Evolutionary conservation across 2,113 vertebrate genomes (phyloP).

Genomic region (Camelus dromedarius): DNA sequence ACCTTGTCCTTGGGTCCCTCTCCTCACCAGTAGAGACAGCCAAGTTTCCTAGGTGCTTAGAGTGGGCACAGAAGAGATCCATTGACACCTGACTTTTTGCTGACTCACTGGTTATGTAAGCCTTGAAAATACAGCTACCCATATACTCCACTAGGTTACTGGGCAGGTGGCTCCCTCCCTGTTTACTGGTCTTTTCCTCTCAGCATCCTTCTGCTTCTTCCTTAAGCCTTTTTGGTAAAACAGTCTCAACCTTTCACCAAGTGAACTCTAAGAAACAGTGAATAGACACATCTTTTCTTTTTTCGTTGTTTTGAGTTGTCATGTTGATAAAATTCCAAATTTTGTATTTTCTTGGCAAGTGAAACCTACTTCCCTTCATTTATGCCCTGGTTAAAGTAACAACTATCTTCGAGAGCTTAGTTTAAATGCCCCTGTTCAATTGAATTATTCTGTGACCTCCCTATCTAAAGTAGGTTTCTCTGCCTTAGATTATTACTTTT

Average conservation of each 20-base stretch:
- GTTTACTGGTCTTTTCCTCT: neutral
- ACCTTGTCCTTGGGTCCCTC: conserved; percentile 27
- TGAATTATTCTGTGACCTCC: neutral
- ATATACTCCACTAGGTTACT: neutral
- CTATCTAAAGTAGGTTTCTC: neutral
- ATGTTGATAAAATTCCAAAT: conserved; percentile 35
- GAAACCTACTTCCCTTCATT: conserved; percentile 22
- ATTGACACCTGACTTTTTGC: conserved; percentile 72
- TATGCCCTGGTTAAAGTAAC: conserved; percentile 14
- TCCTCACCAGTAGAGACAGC: neutral
- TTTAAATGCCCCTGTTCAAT: neutral
- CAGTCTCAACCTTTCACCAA: neutral
- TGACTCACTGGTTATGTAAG: conserved; percentile 82
- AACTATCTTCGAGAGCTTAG: neutral
- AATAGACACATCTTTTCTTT: conserved; percentile 10
- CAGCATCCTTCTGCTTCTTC: neutral
- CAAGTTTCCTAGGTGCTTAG: conserved; percentile 36
- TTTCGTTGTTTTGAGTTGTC: conserved; percentile 14
- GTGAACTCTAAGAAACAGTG: conserved; percentile 7
- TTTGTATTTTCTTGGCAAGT: conserved; percentile 5
- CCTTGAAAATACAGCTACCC: neutral
- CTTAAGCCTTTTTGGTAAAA: conserved; percentile 24
- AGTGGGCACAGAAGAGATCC: conserved; percentile 50
- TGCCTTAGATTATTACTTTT: neutral
- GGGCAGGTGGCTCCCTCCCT: neutral